A percentile compares a stretch with the other conserved stretches of the same genome.
These are phyloP conservation scores for Merops nubicus DNA, from an alignment of 2,113 vertebrate genomes.

Conservation along the genomic window DNA sequence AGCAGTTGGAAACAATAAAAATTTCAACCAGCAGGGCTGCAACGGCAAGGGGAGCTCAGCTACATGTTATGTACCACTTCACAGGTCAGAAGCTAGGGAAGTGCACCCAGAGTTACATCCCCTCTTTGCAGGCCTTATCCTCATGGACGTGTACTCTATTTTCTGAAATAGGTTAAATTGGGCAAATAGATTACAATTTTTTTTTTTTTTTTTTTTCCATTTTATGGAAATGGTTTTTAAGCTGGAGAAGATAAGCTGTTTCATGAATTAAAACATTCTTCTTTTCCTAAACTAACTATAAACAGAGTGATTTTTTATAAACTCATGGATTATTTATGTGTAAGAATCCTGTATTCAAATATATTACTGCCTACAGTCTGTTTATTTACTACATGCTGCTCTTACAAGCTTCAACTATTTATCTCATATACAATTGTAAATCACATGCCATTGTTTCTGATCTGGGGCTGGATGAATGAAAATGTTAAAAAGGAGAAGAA, in stretches of 20 bases:
- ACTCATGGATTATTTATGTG: slow-evolving; percentile 48
- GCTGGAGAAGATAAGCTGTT: neutral
- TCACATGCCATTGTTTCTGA: slow-evolving; percentile 24
- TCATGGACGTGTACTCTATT: neutral
- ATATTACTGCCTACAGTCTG: slow-evolving; percentile 42
- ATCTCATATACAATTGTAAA: neutral
- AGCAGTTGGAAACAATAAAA: neutral
- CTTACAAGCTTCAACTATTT: slow-evolving; percentile 33
- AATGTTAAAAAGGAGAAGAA: neutral
- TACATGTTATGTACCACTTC: neutral
- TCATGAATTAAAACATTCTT: slow-evolving; percentile 2
- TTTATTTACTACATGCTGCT: slow-evolving; percentile 59
- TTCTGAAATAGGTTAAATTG: neutral
- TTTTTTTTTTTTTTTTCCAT: neutral
- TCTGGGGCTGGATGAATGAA: slow-evolving; percentile 27
- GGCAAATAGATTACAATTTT: neutral
- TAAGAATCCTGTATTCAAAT: slow-evolving; percentile 40
- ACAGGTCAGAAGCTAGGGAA: neutral
- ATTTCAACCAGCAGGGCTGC: neutral
- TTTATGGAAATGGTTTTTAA: neutral
- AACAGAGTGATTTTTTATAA: slow-evolving; percentile 42
- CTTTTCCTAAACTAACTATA: slow-evolving; percentile 17
- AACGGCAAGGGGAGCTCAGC: neutral
- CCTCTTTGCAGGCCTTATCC: neutral
- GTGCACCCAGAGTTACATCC: fast-evolving